Conservation (phyloP, 2,888 invertebrate genomes). For the Agrotis segetum region DNA sequence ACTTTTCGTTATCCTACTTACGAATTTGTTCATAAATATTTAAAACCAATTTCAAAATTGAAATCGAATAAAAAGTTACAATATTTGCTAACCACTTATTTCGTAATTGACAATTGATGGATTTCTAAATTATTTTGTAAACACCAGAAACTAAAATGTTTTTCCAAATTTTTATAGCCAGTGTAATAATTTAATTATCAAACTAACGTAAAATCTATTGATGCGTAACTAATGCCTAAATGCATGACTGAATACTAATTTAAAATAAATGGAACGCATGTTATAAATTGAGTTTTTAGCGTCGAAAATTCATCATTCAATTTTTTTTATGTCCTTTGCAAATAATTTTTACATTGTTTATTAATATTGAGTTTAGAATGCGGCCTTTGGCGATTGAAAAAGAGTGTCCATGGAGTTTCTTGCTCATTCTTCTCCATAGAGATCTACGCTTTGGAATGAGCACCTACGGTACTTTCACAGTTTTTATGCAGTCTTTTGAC, state of each 20-base stretch:
- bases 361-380: too few relatives aligned
- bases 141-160: neutral
- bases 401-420: too few relatives aligned
- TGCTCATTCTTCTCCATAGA: too few relatives aligned
- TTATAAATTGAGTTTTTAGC: neutral
- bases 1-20: neutral
- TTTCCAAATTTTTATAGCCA: neutral
- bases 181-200: neutral
- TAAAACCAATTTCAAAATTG: conserved; percentile 4
- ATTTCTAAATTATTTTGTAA: conserved; percentile 8
- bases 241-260: neutral
- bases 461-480: too few relatives aligned
- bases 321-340: too few relatives aligned
- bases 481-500: too few relatives aligned
- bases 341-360: too few relatives aligned
- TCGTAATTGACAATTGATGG: neutral
- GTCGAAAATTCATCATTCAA: neutral
- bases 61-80: conserved; percentile 16
- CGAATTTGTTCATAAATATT: conserved; percentile 5
- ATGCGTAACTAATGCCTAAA: neutral
- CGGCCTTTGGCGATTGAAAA: too few relatives aligned
- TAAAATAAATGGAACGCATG: neutral
- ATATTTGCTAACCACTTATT: conserved; percentile 19
- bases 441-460: too few relatives aligned
- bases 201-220: neutral